Conservation (phyloP, 92 coral and sea anemone species). For the Parazoanthus atlanticus region DNA sequence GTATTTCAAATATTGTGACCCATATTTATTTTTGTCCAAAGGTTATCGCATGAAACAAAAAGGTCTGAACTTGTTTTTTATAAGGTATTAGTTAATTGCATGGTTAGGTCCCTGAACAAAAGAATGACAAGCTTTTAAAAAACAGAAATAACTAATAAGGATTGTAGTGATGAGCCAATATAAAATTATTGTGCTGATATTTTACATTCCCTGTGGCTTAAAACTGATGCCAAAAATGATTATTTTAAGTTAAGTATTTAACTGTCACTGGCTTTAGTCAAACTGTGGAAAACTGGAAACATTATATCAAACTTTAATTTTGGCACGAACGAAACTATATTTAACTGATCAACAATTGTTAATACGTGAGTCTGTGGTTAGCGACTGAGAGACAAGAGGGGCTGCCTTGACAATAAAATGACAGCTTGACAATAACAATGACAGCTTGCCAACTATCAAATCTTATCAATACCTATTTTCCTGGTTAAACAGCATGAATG, state of each 20-base stretch:
- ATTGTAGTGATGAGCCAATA: not conserved
- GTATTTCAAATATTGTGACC: not conserved
- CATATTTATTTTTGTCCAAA: not conserved
- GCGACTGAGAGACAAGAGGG: not conserved
- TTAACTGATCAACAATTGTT: too few species aligned
- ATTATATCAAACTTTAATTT: not conserved
- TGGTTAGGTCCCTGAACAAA: not conserved
- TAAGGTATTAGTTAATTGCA: not conserved
- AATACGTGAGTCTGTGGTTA: not conserved
- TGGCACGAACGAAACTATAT: not conserved
- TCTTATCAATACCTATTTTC: not conserved
- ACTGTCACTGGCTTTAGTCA: not conserved
- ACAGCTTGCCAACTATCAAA: slow-evolving; percentile 5
- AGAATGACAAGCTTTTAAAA: not conserved
- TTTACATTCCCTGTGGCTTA: too few species aligned
- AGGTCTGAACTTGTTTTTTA: too few species aligned
- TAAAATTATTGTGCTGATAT: not conserved
- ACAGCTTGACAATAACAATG: slow-evolving; percentile 10
- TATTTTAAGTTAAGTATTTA: too few species aligned
- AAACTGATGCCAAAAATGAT: not conserved
- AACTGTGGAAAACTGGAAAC: not conserved
- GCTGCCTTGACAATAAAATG: not conserved
- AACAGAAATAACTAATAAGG: slow-evolving; percentile 1
- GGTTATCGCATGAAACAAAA: not conserved
- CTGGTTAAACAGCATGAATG: slow-evolving; percentile 2